Conservation (phyloP, 2,888 invertebrate species). For the Nymphalis polychloros region DNA sequence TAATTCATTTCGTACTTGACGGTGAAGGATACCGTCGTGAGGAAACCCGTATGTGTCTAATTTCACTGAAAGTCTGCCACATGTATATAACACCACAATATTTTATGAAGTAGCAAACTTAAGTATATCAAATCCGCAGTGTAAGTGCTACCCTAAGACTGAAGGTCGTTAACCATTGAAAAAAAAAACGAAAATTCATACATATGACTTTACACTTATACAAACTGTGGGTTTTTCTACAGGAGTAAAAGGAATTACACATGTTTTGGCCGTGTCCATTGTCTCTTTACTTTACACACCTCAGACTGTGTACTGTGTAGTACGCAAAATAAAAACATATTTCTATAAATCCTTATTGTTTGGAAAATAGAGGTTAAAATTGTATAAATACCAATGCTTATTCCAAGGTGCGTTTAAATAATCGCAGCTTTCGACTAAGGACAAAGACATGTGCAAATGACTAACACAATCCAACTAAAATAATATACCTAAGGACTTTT, state of each 20-base stretch:
- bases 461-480: slow-evolving; percentile 53
- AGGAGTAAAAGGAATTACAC: slow-evolving; percentile 19
- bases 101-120: too few species aligned
- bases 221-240: slow-evolving; percentile 16
- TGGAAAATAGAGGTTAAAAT: background rate
- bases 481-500: slow-evolving; percentile 45
- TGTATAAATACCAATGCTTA: slow-evolving; percentile 1
- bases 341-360: background rate
- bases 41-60: too few species aligned
- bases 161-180: background rate
- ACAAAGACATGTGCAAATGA: slow-evolving; percentile 62
- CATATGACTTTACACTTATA: background rate
- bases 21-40: too few species aligned
- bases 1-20: too few species aligned
- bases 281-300: background rate
- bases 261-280: slow-evolving; percentile 13
- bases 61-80: too few species aligned
- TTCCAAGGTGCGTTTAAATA: slow-evolving; percentile 24
- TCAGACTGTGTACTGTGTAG: background rate
- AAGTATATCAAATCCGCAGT: too few species aligned
- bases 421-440: slow-evolving; percentile 58
- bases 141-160: too few species aligned
- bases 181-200: background rate
- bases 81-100: too few species aligned
- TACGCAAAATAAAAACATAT: background rate